Percentiles rank a stretch among this genome's conserved stretches.
phyloP scores from a whole-genome alignment of 2,888 invertebrate species.

The Celastrina argiolus region DNA sequence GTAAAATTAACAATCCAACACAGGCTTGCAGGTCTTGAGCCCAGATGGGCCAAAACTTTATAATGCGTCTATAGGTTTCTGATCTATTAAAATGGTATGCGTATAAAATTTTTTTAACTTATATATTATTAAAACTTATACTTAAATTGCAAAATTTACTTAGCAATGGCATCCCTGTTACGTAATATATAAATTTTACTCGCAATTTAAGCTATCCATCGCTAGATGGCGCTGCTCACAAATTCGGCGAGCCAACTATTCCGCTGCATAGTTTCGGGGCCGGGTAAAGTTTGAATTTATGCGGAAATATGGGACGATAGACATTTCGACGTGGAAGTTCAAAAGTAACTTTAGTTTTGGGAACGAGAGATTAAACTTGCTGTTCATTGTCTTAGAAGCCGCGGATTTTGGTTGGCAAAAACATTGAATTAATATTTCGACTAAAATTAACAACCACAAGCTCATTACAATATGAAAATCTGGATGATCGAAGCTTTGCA shows the following conservation, averaged over 20 bases:
- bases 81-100: too few relatives aligned
- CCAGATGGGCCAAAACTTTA: too few relatives aligned
- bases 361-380: conserved; percentile 52
- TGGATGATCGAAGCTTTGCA: background rate
- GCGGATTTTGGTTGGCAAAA: conserved; percentile 33
- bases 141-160: conserved; percentile 11
- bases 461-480: background rate
- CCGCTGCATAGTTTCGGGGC: conserved; percentile 36
- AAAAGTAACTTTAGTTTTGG: conserved; percentile 42
- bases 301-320: conserved; percentile 48
- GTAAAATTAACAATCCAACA: too few relatives aligned
- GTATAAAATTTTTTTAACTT: too few relatives aligned
- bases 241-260: conserved; percentile 45
- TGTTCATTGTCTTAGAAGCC: conserved; percentile 34
- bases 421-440: conserved; percentile 20
- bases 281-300: conserved; percentile 52
- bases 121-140: too few relatives aligned
- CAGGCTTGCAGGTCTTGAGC: too few relatives aligned
- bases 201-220: conserved; percentile 44
- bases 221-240: conserved; percentile 54
- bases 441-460: background rate
- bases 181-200: conserved; percentile 23
- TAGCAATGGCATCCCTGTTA: background rate
- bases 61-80: too few relatives aligned
- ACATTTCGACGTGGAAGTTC: conserved; percentile 39